A percentile compares a stretch with the other conserved stretches of the same genome.
Conservation (phyloP, 2,113 vertebrate genomes). For the Engystomops pustulosus region DNA sequence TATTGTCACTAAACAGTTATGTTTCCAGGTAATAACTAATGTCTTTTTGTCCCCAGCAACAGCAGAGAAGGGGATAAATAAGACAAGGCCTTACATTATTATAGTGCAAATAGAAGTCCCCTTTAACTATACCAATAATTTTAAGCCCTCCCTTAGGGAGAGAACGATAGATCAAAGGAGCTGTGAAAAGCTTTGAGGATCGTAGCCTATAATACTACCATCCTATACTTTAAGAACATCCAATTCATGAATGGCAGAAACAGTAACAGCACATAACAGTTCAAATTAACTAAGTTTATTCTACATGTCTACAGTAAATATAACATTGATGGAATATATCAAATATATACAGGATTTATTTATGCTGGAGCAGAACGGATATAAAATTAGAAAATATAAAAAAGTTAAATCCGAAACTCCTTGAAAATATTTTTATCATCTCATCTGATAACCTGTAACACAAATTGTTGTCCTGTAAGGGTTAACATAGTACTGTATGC, state of each 20-base stretch:
- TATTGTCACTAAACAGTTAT: slow-evolving; percentile 32
- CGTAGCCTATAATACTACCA: slow-evolving; percentile 39
- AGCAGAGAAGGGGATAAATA: slow-evolving; percentile 16
- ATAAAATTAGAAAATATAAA: too few relatives aligned
- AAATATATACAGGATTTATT: too few relatives aligned
- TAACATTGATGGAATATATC: not conserved
- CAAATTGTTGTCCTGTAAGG: slow-evolving; percentile 59
- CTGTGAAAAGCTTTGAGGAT: slow-evolving; percentile 43
- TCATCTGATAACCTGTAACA: slow-evolving; percentile 5
- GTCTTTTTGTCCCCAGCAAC: slow-evolving; percentile 12
- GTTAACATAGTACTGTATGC: slow-evolving; percentile 62
- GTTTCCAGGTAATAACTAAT: slow-evolving; percentile 33
- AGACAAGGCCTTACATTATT: slow-evolving; percentile 37
- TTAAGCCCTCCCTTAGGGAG: slow-evolving; percentile 47
- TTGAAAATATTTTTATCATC: too few relatives aligned
- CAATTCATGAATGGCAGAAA: slow-evolving; percentile 23
- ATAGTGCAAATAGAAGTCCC: slow-evolving; percentile 44
- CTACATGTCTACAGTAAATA: too few relatives aligned
- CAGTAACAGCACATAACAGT: slow-evolving; percentile 30
- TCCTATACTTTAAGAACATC: slow-evolving; percentile 50
- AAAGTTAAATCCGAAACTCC: too few relatives aligned
- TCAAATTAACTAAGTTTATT: not conserved
- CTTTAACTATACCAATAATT: slow-evolving; percentile 49
- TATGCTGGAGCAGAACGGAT: too few relatives aligned
- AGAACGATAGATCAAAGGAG: slow-evolving; percentile 41